Evolutionary conservation across 2,797 vertebrate species (phyloP).

Genomic region (Ptychadena robeensis): DNA sequence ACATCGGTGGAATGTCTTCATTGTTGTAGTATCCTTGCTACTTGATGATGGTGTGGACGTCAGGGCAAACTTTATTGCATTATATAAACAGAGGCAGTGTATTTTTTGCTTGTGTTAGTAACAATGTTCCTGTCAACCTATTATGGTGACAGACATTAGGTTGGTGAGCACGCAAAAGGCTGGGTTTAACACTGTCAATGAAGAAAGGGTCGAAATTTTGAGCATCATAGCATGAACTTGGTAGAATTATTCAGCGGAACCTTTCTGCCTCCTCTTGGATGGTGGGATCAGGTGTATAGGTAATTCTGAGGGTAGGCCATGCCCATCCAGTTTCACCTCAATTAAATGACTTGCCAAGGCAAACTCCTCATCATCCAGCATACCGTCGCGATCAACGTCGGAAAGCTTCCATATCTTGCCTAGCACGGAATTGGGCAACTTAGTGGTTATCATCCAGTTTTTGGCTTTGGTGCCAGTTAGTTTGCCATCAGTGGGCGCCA

Average conservation of each 20-base stretch:
- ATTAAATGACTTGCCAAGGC: conserved; percentile 93
- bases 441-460: conserved; percentile 93
- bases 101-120: conserved; percentile 49
- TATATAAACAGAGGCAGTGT: conserved; percentile 9
- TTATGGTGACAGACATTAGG: conserved; percentile 4
- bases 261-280: conserved; percentile 90
- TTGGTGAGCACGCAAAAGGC: conserved; percentile 18
- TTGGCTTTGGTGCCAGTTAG: conserved; percentile 90
- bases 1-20: conserved; percentile 22
- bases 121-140: conserved; percentile 34
- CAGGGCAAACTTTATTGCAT: background rate
- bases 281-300: conserved; percentile 87
- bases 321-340: conserved; percentile 90
- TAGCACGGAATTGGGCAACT: conserved; percentile 90
- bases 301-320: conserved; percentile 87
- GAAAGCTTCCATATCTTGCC: conserved; percentile 95
- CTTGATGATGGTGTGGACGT: background rate
- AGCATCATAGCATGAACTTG: background rate
- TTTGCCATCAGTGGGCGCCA: conserved; percentile 88
- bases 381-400: conserved; percentile 90
- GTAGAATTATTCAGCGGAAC: conserved; percentile 82
- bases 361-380: conserved; percentile 94
- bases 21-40: background rate
- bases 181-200: conserved; percentile 7
- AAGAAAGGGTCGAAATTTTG: background rate